Evolutionary conservation across 2,113 vertebrate genomes (phyloP), one percentile per base, ranked within the genome.

Genomic region (Ursus arctos): DNA sequence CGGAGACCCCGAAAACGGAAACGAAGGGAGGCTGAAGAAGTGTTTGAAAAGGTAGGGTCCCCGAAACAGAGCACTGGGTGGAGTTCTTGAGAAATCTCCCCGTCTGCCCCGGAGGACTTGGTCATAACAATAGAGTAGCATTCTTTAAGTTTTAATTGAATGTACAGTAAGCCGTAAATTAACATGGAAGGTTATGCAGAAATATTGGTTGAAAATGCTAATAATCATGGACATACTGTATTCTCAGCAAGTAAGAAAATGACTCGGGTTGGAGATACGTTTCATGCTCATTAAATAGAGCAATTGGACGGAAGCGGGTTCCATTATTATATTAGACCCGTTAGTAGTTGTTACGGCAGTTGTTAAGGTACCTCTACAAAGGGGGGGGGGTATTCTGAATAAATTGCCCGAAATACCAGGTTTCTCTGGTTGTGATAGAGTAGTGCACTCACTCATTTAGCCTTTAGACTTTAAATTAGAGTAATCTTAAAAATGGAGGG

Each of bases 11-110:
- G 99, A 98, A 99, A 99, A 98, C 99, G 99, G 98, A 99, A 99
- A 98, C 99, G 99, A 98, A 98, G 94, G 82, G 97, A 97, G 63
- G 97, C 98, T 96, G 98, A 99, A 98, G 98, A 98, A 61, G 96
- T 99, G 99, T 99, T 99, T 99, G 99, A 98, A 98, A 99, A 99
- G 99, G 99, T 99, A 99, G 98, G 99, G 18, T 31, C 87, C 51
- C 55, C 0, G 3, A 0, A 13, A 19, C 71, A 7, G 11, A 33
- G 65, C 74, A 2, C 13, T 4, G 21, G 4, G 36, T 51, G 76
- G 26, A 57, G 43, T 40, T 88, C 47, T 69, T 28, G 33, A 36
- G 21, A 21, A 51, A 61, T 43, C 69, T 71, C 22, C 18, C 36
- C 6, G 3, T 53, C 2, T 40, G 18, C 36, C 57, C 19, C 77